Percentiles rank a stretch among this genome's conserved stretches.
These are phyloP conservation scores for Apistogramma diplotaenia DNA, from an alignment of 2,113 vertebrate species.

Conservation along the genomic window DNA sequence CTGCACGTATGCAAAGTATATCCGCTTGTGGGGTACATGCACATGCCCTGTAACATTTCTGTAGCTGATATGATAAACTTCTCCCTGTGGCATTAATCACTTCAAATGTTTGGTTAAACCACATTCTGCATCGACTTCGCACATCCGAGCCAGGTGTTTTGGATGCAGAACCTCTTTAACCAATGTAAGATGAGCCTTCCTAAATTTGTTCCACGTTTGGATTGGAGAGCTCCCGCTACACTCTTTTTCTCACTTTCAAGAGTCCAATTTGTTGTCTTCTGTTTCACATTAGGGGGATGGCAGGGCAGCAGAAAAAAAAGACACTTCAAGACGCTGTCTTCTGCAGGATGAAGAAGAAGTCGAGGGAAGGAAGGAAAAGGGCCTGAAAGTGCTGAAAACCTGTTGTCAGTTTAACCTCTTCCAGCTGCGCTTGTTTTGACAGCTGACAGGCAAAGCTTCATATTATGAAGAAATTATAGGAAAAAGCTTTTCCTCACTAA, in stretches of 20 bases:
- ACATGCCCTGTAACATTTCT: background rate
- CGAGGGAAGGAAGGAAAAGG: conserved; percentile 19
- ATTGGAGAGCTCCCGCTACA: conserved; percentile 5
- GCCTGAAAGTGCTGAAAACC: conserved; percentile 50
- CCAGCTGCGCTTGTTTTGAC: conserved; percentile 74
- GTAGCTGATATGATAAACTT: background rate
- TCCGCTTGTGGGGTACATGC: background rate
- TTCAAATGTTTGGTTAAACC: background rate
- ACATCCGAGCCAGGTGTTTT: conserved; percentile 1
- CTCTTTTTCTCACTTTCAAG: conserved; percentile 37
- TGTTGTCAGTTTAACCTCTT: conserved; percentile 64
- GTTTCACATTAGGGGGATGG: conserved; percentile 62
- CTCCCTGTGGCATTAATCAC: background rate
- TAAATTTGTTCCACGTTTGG: conserved; percentile 16
- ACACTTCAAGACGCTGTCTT: background rate
- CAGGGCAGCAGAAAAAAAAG: background rate
- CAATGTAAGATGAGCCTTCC: conserved; percentile 1
- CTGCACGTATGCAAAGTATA: background rate
- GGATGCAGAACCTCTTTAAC: background rate
- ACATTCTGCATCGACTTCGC: background rate
- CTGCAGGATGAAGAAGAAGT: conserved; percentile 9
- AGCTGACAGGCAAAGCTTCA: conserved; percentile 68
- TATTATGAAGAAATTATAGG: conserved; percentile 67
- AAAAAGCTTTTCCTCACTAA: conserved; percentile 29
- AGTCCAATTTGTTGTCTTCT: conserved; percentile 62